phyloP scores from a whole-genome alignment of 2,797 vertebrate genomes.

The Sebastes flavidus region DNA sequence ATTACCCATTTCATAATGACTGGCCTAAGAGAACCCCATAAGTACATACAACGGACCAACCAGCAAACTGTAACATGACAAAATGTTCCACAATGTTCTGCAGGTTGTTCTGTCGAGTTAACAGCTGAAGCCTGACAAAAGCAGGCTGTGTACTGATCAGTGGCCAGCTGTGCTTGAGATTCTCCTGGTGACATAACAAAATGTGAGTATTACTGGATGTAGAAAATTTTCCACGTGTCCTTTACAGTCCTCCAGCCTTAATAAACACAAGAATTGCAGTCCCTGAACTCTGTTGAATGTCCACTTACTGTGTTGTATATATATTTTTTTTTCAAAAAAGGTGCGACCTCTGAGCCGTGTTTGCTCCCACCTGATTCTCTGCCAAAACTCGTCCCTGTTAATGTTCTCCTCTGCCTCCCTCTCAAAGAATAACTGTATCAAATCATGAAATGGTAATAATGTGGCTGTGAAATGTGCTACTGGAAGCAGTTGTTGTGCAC shows the following conservation, averaged over 20 bases:
- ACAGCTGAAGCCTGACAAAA: slow-evolving; percentile 14
- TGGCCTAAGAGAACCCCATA: background rate
- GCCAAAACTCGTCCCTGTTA: slow-evolving; percentile 4
- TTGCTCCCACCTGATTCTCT: background rate
- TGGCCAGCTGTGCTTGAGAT: slow-evolving; percentile 27
- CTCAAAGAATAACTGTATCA: slow-evolving; percentile 22
- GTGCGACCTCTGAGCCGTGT: background rate
- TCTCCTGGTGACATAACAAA: slow-evolving; percentile 12
- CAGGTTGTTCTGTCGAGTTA: slow-evolving; percentile 5
- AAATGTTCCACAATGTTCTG: background rate
- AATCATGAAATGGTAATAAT: slow-evolving; percentile 46
- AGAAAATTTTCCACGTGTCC: background rate
- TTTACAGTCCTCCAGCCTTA: background rate
- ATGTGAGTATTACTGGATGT: slow-evolving; percentile 1
- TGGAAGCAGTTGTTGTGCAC: slow-evolving; percentile 59
- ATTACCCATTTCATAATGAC: background rate
- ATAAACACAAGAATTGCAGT: background rate
- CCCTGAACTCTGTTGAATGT: background rate
- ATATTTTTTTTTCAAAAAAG: background rate
- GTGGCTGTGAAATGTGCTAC: slow-evolving; percentile 42
- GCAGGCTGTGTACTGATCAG: background rate
- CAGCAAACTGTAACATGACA: background rate
- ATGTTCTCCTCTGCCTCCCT: slow-evolving; percentile 4
- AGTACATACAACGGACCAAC: background rate
- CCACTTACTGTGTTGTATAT: background rate